phyloP scores from a whole-genome alignment of 1,140 invertebrate genomes.

The Aphelinus atriplicis region DNA sequence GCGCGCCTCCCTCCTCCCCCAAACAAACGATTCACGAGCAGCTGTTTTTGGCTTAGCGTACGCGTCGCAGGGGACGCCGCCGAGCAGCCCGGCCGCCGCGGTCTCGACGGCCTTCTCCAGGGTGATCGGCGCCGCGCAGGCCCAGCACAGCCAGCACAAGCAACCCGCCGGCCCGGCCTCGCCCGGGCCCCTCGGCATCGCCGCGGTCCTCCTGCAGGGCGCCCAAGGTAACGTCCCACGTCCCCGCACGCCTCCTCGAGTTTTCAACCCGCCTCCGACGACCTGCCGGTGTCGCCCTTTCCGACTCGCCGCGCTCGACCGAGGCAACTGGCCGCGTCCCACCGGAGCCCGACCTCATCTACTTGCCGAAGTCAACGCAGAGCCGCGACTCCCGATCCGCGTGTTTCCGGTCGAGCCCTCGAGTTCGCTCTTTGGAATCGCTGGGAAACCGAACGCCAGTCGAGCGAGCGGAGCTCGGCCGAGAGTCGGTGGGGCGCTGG shows the following conservation, averaged over 20 bases:
- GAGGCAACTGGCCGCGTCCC: no score
- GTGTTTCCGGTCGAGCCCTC: not conserved
- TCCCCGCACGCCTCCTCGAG: not conserved
- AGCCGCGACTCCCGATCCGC: not conserved
- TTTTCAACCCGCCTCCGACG: no score
- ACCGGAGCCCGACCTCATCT: no score
- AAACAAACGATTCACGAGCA: no score
- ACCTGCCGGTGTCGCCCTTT: no score
- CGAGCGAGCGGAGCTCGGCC: no score
- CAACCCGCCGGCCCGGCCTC: conserved; percentile 43
- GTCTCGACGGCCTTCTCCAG: conserved; percentile 57
- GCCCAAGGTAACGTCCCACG: conserved; percentile 60
- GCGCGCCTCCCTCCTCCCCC: no score
- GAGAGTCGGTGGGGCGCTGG: no score
- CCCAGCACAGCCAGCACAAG: conserved; percentile 30
- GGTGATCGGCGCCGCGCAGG: conserved; percentile 50
- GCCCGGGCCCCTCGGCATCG: conserved; percentile 59
- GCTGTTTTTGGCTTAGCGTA: conserved; percentile 44
- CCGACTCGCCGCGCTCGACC: no score
- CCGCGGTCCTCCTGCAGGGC: conserved; percentile 63
- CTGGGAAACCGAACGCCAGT: no score
- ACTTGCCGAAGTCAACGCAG: no score
- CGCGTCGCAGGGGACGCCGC: conserved; percentile 59
- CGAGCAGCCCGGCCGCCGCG: conserved; percentile 56
- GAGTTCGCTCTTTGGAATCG: no score